Conservation (phyloP, 1,140 invertebrate genomes). For the Drosophila equinoxialis region DNA sequence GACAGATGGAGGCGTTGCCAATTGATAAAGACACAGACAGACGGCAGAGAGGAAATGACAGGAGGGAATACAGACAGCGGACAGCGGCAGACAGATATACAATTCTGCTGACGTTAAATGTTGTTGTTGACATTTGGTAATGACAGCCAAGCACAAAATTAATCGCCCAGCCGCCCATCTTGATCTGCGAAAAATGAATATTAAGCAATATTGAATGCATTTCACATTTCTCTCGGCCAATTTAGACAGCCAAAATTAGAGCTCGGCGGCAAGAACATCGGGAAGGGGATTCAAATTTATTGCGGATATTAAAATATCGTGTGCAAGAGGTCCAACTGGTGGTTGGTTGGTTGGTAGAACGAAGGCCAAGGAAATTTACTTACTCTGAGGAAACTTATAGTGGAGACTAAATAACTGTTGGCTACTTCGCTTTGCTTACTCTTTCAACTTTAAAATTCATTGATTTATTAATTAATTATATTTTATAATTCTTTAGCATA, state of each 20-base stretch:
- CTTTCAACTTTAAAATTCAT: background rate
- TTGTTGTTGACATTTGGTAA: conserved; percentile 53
- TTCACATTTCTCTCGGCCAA: background rate
- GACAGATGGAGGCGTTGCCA: conserved; percentile 52
- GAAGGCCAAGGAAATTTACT: background rate
- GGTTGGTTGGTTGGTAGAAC: background rate
- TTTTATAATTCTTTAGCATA: background rate
- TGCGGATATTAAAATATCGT: no score
- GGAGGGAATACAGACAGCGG: background rate
- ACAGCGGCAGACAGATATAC: background rate
- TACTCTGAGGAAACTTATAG: background rate
- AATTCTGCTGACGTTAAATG: conserved; percentile 22
- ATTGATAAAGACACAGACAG: conserved; percentile 64
- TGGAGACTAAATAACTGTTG: background rate
- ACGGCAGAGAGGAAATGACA: conserved; percentile 7
- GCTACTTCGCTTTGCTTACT: background rate
- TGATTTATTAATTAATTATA: background rate
- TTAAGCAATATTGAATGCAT: conserved; percentile 43
- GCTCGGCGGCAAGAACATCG: no score
- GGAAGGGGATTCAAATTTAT: no score
- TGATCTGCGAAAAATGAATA: conserved; percentile 52
- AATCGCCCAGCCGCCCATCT: conserved; percentile 48
- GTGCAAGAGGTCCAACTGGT: conserved; percentile 3
- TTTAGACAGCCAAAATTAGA: background rate
- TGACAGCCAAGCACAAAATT: conserved; percentile 39